Evolutionary conservation across 2,888 invertebrate species (phyloP), one percentile per base, ranked within the genome.

Genomic region (Thalpophila matura): DNA sequence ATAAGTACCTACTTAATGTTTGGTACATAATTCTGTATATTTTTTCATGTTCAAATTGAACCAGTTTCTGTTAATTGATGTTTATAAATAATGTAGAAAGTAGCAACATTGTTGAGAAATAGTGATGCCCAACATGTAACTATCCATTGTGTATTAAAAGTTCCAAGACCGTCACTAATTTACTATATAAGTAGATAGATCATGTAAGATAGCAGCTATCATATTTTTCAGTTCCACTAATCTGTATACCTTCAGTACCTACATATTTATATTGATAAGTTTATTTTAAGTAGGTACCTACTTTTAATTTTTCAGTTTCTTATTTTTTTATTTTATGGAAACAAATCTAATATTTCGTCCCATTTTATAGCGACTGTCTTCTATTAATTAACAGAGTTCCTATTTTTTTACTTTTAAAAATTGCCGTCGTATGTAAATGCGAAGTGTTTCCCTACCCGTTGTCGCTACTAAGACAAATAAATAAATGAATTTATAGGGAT

Each of bases 101-200:
- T 29, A 51, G 61, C 50, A 61, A 71, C 68, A 74, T 56, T 35
- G 47, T 53, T 40, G 9, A 27, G 18, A 33, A 27, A 54, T 29
- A 49, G 10, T 43, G 26, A 56, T 53, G 69, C 69, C 56, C 74
- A 71, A 51, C 20, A 67, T 60, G 38, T 31, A 50, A 27, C 37
- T 55, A 38, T 31, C 9, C 3, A 33, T 12, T 43, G n/a, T 16
- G 5, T 54, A 66, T 29, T 42, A 65, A 42, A 65, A 51, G 16
- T 40, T 37, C 20, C 74, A 68, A 74, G 62, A 69, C 37, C 61
- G 49, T 38, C 33, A 38, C 3, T 49, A 43, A 59, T 66, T 18
- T 9, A 38, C n/a, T 33, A 10, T 38, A 61, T 16, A 46, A n/a
- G n/a, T n/a, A n/a, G n/a, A 38, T 2, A 26, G 35, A 63, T 47